A percentile compares a stretch with the other conserved stretches of the same genome.
Evolutionary conservation across 2,797 vertebrate genomes (phyloP).

Genomic region (Halcyon badia): DNA sequence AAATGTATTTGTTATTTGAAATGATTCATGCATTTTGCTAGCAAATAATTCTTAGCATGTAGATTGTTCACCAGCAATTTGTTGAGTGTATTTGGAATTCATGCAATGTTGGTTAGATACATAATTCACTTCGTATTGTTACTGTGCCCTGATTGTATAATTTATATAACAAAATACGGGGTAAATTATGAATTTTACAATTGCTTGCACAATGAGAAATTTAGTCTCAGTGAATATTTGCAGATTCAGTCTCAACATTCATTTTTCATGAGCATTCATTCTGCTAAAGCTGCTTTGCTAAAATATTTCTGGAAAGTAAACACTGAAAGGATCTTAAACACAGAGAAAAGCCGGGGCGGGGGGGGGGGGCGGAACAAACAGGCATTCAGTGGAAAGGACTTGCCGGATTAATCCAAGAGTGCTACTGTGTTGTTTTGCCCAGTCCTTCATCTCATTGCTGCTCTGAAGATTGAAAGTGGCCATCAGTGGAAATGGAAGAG

Average conservation of each 20-base stretch:
- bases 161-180: slow-evolving; percentile 65
- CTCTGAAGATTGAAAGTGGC: not conserved
- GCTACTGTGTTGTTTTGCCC: not conserved
- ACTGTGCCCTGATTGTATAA: slow-evolving; percentile 60
- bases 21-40: slow-evolving; percentile 52
- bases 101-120: slow-evolving; percentile 44
- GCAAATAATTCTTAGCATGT: slow-evolving; percentile 46
- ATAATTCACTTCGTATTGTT: slow-evolving; percentile 65
- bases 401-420: not conserved
- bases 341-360: not conserved
- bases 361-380: not conserved
- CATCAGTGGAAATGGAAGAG: not conserved
- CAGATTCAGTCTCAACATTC: slow-evolving; percentile 68
- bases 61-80: slow-evolving; percentile 53
- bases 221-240: slow-evolving; percentile 65
- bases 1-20: slow-evolving; percentile 51
- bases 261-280: slow-evolving; percentile 65
- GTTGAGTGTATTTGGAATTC: slow-evolving; percentile 56
- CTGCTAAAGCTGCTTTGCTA: slow-evolving; percentile 29
- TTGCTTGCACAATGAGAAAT: slow-evolving; percentile 69
- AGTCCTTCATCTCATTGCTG: not conserved
- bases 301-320: slow-evolving; percentile 53
- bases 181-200: slow-evolving; percentile 71
- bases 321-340: slow-evolving; percentile 22
- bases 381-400: not conserved